Evolutionary conservation across 2,113 vertebrate species (phyloP), one percentile per base, ranked within the genome.

Genomic region (Apaloderma vittatum): DNA sequence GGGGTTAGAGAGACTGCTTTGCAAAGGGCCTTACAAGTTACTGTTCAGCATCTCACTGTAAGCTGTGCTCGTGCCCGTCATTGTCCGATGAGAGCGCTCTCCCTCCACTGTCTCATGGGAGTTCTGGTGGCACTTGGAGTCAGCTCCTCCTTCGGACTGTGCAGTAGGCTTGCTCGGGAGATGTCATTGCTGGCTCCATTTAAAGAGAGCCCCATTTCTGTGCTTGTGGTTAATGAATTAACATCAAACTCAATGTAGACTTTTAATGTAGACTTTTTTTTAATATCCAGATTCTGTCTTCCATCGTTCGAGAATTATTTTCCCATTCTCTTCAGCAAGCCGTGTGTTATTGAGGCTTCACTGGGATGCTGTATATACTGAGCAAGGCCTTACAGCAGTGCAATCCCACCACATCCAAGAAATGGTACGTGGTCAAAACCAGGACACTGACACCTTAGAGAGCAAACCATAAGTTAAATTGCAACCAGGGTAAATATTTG

Each of bases 401-500:
- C 3, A 0, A 18, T 54, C 40, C 45, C 32, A 71, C 30, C 43
- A 52, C 19, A 24, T 48, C 37, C 22, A 61, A 24, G 15, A 55
- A 88, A 21, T 3, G 3, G 46, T 71, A 10, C 18, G 0, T 6
- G 22, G 36, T 52, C 34, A 77, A 62, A 95, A 34, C 36, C 34
- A 70, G 78, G 83, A 46, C n/a, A 40, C 66, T 48, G 83, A 24
- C 32, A 87, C 49, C 43, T 87, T 76, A 30, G 32, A 94, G 86
- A 95, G 85, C 57, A 90, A 96, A 95, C 40, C 34, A 26, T 21
- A 86, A 72, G 85, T 97, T 85, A 92, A 93, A 75, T 30, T 97
- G n/a, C 75, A 84, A 82, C 48, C 23, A 57, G 10, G 46, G 36
- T 91, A 97, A 97, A 94, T 96, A 90, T 96, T 97, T 95, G 78